Percentiles rank a stretch among this genome's conserved stretches.
These are phyloP conservation scores for Penaeus japonicus DNA, from an alignment of 1,140 invertebrate genomes.

Conservation along the genomic window DNA sequence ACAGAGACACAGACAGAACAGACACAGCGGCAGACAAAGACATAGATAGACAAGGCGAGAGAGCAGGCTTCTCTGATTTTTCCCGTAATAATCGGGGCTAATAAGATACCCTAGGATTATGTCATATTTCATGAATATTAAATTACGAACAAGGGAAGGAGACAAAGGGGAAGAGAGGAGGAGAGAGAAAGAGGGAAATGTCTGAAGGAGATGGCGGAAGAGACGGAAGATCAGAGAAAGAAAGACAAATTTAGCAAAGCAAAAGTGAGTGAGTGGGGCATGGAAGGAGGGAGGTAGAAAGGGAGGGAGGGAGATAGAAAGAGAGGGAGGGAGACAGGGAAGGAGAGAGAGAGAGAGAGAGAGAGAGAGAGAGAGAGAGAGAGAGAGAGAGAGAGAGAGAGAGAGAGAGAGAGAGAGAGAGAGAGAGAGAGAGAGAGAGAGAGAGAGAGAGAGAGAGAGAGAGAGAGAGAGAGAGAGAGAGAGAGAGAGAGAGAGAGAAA, in stretches of 20 bases:
- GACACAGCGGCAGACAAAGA: no score
- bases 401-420: background rate
- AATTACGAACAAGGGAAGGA: background rate
- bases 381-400: background rate
- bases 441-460: background rate
- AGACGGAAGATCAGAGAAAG: background rate
- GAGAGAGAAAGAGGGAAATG: background rate
- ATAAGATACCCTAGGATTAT: no score
- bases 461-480: no score
- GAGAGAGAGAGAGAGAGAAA: background rate
- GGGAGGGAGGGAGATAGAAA: background rate
- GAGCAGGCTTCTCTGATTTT: no score
- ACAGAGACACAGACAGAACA: no score
- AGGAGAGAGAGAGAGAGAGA: background rate
- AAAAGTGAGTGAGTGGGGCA: background rate
- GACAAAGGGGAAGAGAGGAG: background rate
- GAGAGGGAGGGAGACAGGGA: background rate
- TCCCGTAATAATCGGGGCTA: no score
- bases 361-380: background rate
- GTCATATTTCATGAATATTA: no score
- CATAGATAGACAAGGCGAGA: no score
- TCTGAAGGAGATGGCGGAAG: background rate
- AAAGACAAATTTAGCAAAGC: background rate
- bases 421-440: background rate
- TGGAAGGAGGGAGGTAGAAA: background rate